phyloP scores from a whole-genome alignment of 2,888 invertebrate genomes.

The Mimumesa dahlbomi region DNA sequence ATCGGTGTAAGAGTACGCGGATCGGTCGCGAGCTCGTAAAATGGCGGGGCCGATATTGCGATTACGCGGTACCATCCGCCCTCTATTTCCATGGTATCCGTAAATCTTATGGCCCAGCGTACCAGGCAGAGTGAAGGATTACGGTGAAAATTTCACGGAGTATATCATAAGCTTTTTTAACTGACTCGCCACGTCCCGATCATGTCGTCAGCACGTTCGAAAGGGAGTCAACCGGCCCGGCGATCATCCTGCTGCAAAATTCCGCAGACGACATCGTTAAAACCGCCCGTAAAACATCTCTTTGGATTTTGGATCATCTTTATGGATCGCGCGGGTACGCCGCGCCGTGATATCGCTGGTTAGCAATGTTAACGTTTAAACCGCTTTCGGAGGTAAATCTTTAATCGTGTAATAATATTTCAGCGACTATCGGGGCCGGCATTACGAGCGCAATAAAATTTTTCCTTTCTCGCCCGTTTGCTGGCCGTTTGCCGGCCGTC shows the following conservation, averaged over 20 bases:
- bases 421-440: not conserved
- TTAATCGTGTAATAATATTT: conserved; percentile 9
- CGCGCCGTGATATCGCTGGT: not conserved
- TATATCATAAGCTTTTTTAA: conserved; percentile 16
- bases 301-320: conserved; percentile 36
- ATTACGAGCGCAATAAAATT: conserved; percentile 24
- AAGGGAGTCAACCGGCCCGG: conserved; percentile 3
- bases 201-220: conserved; percentile 10
- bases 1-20: conserved; percentile 16
- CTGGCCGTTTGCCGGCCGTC: not conserved
- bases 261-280: conserved; percentile 49
- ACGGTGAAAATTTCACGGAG: conserved; percentile 15
- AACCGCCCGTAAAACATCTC: conserved; percentile 33
- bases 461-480: not conserved
- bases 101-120: conserved; percentile 33
- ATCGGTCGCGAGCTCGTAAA: conserved; percentile 50
- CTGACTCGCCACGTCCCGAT: conserved; percentile 6
- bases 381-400: not conserved
- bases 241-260: conserved; percentile 25
- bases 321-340: conserved; percentile 19
- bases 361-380: conserved; percentile 28
- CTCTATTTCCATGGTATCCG: conserved; percentile 15
- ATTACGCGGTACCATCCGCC: conserved; percentile 30
- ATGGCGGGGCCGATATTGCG: conserved; percentile 41
- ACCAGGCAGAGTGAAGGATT: conserved; percentile 2